A percentile compares a stretch with the other conserved stretches of the same genome.
Conservation (phyloP, 2,888 invertebrate genomes). For the Philereme vetulata region DNA sequence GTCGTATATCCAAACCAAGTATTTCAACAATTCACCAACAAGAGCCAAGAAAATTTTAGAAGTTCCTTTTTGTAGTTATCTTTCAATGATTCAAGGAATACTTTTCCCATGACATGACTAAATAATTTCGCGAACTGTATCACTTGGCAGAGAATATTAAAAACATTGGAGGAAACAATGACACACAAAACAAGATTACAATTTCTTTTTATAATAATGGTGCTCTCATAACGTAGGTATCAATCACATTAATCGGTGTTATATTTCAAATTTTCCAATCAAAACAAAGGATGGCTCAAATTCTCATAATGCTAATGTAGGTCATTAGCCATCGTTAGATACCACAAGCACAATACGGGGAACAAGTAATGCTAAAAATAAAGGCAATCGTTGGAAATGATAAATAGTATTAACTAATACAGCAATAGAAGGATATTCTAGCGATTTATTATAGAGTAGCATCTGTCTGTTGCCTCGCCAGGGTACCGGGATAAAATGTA, state of each 20-base stretch:
- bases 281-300: constrained; percentile 27
- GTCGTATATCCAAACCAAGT: constrained; percentile 54
- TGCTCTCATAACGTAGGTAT: constrained; percentile 12
- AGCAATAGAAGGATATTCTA: not conserved
- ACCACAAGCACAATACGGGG: constrained; percentile 39
- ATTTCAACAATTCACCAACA: constrained; percentile 68
- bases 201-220: constrained; percentile 28
- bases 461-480: too few species aligned
- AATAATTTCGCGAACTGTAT: constrained; percentile 48
- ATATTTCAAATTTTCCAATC: constrained; percentile 18
- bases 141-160: constrained; percentile 47
- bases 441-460: not conserved
- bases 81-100: constrained; percentile 73
- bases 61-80: constrained; percentile 45
- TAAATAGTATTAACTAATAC: not conserved
- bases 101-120: constrained; percentile 61
- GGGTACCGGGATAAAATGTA: too few species aligned
- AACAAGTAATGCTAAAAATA: constrained; percentile 44
- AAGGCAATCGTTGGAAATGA: constrained; percentile 16
- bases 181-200: constrained; percentile 21
- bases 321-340: constrained; percentile 48
- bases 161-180: constrained; percentile 34
- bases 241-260: constrained; percentile 13
- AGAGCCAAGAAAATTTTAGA: constrained; percentile 67
- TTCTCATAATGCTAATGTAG: constrained; percentile 41